These are phyloP conservation scores for Apeltes quadracus DNA, from an alignment of 2,113 vertebrate genomes.

Conservation along the genomic window DNA sequence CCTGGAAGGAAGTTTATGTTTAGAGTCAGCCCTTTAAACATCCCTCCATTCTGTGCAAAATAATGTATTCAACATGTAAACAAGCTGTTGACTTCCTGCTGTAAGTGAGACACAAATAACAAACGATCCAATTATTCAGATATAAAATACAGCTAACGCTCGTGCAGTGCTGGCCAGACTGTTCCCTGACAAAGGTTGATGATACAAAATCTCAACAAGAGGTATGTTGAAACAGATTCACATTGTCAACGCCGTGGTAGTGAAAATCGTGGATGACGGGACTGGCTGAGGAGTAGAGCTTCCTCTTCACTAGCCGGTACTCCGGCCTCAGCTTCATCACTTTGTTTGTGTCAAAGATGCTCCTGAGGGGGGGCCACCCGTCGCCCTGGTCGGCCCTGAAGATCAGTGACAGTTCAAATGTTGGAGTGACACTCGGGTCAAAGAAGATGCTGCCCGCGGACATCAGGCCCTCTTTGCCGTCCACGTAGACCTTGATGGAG, in stretches of 20 bases:
- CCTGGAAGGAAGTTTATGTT: constrained; percentile 7
- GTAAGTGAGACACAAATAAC: neutral
- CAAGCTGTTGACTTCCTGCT: neutral
- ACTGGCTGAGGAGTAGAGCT: constrained; percentile 83
- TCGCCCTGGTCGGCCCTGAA: constrained; percentile 61
- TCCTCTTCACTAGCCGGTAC: constrained; percentile 81
- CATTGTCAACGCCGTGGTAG: neutral
- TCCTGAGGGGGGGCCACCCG: constrained; percentile 71
- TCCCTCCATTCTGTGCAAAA: constrained; percentile 53
- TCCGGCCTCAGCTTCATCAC: constrained; percentile 78
- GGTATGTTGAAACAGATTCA: neutral
- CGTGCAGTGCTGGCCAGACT: neutral
- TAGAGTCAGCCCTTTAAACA: constrained; percentile 23
- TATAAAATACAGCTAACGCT: neutral
- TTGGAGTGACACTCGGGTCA: constrained; percentile 71
- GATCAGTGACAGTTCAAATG: constrained; percentile 80
- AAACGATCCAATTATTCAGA: neutral
- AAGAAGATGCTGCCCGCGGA: constrained; percentile 66
- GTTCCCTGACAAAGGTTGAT: neutral
- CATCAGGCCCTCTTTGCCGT: constrained; percentile 61
- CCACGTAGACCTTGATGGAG: constrained; percentile 72
- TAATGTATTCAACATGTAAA: neutral
- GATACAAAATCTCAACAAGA: neutral
- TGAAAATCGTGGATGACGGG: constrained; percentile 75
- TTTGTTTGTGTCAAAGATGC: constrained; percentile 69